Conservation (phyloP, 2,888 invertebrate species). For the Drosophila infuscata region DNA sequence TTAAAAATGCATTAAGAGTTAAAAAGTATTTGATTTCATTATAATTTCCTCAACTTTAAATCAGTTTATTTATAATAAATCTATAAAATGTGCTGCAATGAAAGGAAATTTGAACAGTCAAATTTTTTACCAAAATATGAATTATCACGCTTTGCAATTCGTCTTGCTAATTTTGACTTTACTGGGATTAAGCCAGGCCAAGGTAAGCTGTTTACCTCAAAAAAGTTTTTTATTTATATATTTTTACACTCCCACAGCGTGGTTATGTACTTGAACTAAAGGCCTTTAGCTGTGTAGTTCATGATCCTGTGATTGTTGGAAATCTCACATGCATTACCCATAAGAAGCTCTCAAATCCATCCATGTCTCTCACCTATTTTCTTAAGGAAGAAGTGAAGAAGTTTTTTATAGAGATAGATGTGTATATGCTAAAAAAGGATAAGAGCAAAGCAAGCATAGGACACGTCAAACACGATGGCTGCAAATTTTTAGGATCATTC, state of each 20-base stretch:
- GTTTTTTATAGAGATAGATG: not conserved
- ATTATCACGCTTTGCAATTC: not conserved
- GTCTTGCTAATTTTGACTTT: not conserved
- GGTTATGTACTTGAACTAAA: constrained; percentile 8
- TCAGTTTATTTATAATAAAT: not conserved
- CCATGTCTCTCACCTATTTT: not conserved
- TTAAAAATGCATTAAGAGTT: constrained; percentile 49
- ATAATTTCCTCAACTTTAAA: constrained; percentile 2
- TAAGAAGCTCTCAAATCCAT: constrained; percentile 3
- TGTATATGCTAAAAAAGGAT: constrained; percentile 43
- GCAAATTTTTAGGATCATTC: constrained; percentile 42
- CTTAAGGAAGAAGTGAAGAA: not conserved
- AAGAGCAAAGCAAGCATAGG: constrained; percentile 49
- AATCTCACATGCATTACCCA: constrained; percentile 14
- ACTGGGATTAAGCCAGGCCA: not conserved
- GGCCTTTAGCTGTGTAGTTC: constrained; percentile 21
- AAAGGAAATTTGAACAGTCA: not conserved
- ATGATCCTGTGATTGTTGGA: not conserved
- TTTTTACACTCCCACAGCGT: not conserved
- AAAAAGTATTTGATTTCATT: constrained; percentile 3
- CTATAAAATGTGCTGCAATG: not conserved
- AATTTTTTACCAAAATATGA: constrained; percentile 4
- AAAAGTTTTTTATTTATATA: not conserved
- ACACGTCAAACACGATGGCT: constrained; percentile 51
- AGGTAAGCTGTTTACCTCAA: constrained; percentile 12